phyloP scores from a whole-genome alignment of 2,888 invertebrate species.

The Thyatira batis region DNA sequence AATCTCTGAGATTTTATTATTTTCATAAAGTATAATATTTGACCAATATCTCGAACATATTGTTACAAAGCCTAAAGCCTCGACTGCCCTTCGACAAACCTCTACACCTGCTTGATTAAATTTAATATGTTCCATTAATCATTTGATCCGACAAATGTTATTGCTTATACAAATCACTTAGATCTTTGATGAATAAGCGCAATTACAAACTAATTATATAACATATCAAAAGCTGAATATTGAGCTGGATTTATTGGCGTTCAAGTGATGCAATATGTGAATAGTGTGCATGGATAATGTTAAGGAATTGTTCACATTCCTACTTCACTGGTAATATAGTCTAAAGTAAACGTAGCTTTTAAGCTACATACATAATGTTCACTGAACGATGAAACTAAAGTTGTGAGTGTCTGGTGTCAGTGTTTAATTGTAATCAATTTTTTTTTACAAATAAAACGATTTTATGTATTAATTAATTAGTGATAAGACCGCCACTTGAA shows the following conservation, averaged over 20 bases:
- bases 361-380: slow-evolving; percentile 9
- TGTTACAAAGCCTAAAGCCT: too few relatives aligned
- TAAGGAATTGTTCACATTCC: slow-evolving; percentile 27
- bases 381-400: not conserved
- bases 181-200: not conserved
- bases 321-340: slow-evolving; percentile 21
- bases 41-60: too few relatives aligned
- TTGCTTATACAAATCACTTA: slow-evolving; percentile 7
- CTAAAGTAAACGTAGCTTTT: slow-evolving; percentile 19
- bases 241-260: not conserved
- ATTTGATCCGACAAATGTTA: slow-evolving; percentile 14
- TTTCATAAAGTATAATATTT: too few relatives aligned
- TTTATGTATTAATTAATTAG: too few relatives aligned
- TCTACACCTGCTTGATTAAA: not conserved
- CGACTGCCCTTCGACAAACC: too few relatives aligned
- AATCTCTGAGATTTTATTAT: too few relatives aligned
- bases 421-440: too few relatives aligned
- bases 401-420: not conserved
- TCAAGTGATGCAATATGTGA: not conserved
- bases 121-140: slow-evolving; percentile 5
- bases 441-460: too few relatives aligned
- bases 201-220: slow-evolving; percentile 9
- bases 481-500: too few relatives aligned
- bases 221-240: not conserved
- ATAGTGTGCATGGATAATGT: not conserved